These are phyloP conservation scores for Morelia viridis DNA, from an alignment of 2,797 vertebrate species.

Conservation along the genomic window DNA sequence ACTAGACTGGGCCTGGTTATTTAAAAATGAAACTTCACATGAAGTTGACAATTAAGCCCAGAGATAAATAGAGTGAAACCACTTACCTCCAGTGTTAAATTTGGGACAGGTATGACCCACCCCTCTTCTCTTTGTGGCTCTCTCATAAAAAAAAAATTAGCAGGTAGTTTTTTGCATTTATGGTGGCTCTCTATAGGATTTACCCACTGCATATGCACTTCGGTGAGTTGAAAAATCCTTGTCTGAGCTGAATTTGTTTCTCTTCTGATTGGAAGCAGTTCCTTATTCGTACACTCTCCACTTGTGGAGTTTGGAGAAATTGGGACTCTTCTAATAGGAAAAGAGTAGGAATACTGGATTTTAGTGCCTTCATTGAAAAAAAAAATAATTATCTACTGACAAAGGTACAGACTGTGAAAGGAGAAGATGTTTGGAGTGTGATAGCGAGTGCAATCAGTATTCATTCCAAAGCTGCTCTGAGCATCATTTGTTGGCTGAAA, in stretches of 20 bases:
- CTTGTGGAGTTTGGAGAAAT: background rate
- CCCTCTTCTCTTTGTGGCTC: fast-evolving
- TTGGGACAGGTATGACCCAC: slow-evolving; percentile 3
- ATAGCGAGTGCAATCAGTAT: background rate
- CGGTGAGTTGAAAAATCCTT: fast-evolving
- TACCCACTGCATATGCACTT: background rate
- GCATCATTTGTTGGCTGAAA: background rate
- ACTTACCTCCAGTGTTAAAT: slow-evolving; percentile 22
- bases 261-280: background rate
- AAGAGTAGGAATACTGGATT: background rate
- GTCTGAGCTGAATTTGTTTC: fast-evolving
- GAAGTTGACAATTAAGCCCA: slow-evolving; percentile 35
- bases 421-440: background rate
- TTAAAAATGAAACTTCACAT: slow-evolving; percentile 44
- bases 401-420: background rate
- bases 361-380: background rate
- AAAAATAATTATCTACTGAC: background rate
- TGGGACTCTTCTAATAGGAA: background rate
- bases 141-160: background rate
- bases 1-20: background rate
- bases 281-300: background rate
- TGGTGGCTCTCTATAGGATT: background rate
- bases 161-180: slow-evolving; percentile 3
- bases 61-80: slow-evolving; percentile 35
- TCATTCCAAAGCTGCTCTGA: background rate